A percentile compares a stretch with the other conserved stretches of the same genome.
phyloP scores from a whole-genome alignment of 1,140 invertebrate genomes.

The Belonocnema kinseyi region DNA sequence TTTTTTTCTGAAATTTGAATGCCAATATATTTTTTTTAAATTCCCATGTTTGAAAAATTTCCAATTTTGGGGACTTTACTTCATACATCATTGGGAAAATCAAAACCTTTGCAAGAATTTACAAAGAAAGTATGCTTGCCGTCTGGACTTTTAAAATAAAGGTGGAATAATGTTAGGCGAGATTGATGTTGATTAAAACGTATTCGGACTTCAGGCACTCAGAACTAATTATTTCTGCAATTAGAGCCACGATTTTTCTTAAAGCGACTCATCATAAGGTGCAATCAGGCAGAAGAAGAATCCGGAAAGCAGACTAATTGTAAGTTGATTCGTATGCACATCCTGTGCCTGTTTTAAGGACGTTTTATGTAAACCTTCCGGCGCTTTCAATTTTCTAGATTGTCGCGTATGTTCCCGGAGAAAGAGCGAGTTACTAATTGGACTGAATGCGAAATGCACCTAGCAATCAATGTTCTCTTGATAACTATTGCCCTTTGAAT shows the following conservation, averaged over 20 bases:
- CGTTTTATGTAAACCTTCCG: constrained; percentile 32
- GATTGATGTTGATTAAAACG: not conserved
- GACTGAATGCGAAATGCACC: constrained; percentile 8
- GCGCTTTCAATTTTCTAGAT: constrained; percentile 38
- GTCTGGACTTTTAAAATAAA: too few relatives aligned
- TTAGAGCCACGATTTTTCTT: too few relatives aligned
- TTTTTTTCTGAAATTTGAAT: too few relatives aligned
- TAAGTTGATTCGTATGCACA: not conserved
- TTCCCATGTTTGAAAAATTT: too few relatives aligned
- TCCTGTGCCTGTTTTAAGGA: constrained; percentile 11
- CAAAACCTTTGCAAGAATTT: too few relatives aligned
- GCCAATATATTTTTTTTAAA: not conserved
- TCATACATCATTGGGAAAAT: too few relatives aligned
- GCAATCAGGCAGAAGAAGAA: not conserved
- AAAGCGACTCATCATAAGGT: too few relatives aligned
- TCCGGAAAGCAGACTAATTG: not conserved
- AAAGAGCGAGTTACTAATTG: not conserved
- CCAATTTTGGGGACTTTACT: too few relatives aligned
- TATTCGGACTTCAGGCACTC: not conserved
- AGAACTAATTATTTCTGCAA: too few relatives aligned
- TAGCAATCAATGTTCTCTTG: not conserved
- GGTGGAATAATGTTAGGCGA: too few relatives aligned
- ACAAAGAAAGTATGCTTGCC: too few relatives aligned
- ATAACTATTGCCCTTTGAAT: constrained; percentile 1
- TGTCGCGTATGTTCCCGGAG: constrained; percentile 25